Evolutionary conservation across 2,888 invertebrate species (phyloP).

Genomic region (Anthoptus insignis): DNA sequence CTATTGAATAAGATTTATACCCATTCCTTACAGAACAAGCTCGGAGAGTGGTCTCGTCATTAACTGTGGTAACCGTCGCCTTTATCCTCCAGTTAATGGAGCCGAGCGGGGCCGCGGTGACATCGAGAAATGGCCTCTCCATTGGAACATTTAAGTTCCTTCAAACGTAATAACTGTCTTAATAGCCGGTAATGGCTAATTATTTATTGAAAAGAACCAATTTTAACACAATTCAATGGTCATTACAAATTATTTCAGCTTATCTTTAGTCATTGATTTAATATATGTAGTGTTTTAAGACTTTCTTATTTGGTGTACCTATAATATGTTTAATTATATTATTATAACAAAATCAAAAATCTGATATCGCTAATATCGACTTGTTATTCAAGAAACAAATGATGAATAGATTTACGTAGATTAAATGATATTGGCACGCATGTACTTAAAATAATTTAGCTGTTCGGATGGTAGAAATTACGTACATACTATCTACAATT

Average conservation of each 20-base stretch:
- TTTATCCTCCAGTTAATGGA: constrained; percentile 67
- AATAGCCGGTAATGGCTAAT: constrained; percentile 22
- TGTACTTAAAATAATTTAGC: no score
- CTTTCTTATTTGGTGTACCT: no score
- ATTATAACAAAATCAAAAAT: no score
- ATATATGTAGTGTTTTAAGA: neutral
- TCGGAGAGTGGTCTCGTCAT: constrained; percentile 55
- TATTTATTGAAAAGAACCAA: constrained; percentile 19
- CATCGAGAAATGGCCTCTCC: constrained; percentile 68
- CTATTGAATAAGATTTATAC: constrained; percentile 6
- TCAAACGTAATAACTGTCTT: constrained; percentile 59
- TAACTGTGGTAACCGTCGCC: constrained; percentile 65
- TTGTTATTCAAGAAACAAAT: no score
- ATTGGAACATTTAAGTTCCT: constrained; percentile 71
- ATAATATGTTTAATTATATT: no score
- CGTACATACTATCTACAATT: no score
- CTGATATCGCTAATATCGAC: no score
- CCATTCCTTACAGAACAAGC: constrained; percentile 11
- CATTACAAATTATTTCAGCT: no score
- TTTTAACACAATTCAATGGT: neutral
- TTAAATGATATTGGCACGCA: no score
- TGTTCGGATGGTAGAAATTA: no score
- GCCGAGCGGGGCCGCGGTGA: constrained; percentile 55
- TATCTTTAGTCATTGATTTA: neutral
- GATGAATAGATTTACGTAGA: no score